Conservation (phyloP, 2,113 vertebrate species). For the Podarcis cretensis region DNA sequence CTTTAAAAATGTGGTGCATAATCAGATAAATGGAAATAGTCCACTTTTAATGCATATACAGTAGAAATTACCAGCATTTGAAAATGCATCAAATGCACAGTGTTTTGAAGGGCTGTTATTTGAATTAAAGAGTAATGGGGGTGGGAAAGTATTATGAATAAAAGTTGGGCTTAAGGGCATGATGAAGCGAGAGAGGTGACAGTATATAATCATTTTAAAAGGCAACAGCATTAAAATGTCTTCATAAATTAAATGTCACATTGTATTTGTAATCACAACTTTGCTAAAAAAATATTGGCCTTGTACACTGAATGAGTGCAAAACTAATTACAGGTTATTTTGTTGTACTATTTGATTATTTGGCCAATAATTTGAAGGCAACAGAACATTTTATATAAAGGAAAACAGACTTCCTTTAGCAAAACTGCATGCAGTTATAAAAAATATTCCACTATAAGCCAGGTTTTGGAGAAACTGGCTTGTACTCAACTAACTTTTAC, state of each 20-base stretch:
- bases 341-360: not conserved
- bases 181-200: not conserved
- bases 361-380: conserved; percentile 19
- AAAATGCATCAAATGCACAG: not conserved
- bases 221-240: not conserved
- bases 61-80: not conserved
- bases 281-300: not conserved
- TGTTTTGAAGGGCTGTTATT: not conserved
- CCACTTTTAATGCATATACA: not conserved
- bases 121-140: not conserved
- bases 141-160: not conserved
- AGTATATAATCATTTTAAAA: not conserved
- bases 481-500: not conserved
- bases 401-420: not conserved
- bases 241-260: no score
- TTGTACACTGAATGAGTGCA: not conserved
- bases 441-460: not conserved
- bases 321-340: not conserved
- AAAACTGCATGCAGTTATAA: not conserved
- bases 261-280: not conserved
- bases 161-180: not conserved
- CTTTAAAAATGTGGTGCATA: not conserved
- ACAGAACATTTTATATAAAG: conserved; percentile 14
- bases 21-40: not conserved
- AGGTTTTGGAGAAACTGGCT: not conserved